Conservation (phyloP, 1,140 invertebrate genomes). For the Coboldia fuscipes region DNA sequence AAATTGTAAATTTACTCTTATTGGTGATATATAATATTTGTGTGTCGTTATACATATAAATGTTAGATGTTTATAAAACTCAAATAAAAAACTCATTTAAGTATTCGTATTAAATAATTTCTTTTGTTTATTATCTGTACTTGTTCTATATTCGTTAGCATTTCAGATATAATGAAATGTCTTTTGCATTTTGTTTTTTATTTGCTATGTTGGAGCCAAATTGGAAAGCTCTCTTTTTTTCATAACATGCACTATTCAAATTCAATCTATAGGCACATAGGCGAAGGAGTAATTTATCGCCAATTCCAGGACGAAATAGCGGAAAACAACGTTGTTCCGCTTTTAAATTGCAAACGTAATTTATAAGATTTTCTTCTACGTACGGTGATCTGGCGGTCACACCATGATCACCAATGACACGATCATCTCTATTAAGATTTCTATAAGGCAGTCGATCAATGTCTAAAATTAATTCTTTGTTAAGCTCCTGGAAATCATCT, state of each 20-base stretch:
- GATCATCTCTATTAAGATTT: slow-evolving; percentile 88
- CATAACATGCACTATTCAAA: slow-evolving; percentile 33
- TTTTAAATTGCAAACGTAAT: slow-evolving; percentile 44
- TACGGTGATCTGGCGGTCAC: slow-evolving; percentile 73
- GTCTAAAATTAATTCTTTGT: slow-evolving; percentile 50
- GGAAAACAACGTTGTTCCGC: slow-evolving; percentile 55
- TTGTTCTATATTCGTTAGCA: no score
- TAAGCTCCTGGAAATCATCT: slow-evolving; percentile 31
- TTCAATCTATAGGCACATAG: slow-evolving; percentile 53
- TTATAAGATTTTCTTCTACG: slow-evolving; percentile 74
- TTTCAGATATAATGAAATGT: slow-evolving; percentile 36
- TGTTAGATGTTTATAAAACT: no score
- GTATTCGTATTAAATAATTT: no score
- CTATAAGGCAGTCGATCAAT: slow-evolving; percentile 68
- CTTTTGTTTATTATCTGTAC: no score
- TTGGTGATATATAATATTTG: no score
- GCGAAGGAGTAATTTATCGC: slow-evolving; percentile 85
- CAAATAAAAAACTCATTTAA: no score
- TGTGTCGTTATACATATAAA: no score
- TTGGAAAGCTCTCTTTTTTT: slow-evolving; percentile 86
- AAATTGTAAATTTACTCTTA: no score
- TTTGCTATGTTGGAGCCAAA: slow-evolving; percentile 96
- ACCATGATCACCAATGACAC: slow-evolving; percentile 59
- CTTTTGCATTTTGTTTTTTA: slow-evolving; percentile 68
- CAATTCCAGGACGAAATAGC: slow-evolving; percentile 46